A percentile compares a stretch with the other conserved stretches of the same genome.
phyloP scores from a whole-genome alignment of 2,113 vertebrate species.

The Atlantisia rogersi region DNA sequence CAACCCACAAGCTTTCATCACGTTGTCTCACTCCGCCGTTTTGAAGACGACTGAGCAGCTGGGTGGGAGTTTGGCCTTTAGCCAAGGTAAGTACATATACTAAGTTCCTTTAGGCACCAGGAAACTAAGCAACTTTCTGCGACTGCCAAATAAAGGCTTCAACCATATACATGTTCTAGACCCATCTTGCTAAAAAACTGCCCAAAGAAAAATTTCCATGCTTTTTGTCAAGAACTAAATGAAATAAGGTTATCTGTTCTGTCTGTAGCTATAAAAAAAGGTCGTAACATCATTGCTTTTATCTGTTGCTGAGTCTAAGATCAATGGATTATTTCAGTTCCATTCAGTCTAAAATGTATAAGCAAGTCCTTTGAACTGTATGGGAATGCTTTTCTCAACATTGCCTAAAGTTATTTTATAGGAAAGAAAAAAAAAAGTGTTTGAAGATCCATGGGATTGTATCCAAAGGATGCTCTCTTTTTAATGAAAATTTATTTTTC shows the following conservation, averaged over 20 bases:
- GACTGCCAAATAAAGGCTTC: neutral
- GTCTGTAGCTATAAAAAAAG: neutral
- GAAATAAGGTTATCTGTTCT: neutral
- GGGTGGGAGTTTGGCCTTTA: neutral
- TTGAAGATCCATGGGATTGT: neutral
- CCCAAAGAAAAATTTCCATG: neutral
- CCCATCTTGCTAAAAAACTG: neutral
- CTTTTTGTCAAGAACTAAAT: neutral
- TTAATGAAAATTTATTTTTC: neutral
- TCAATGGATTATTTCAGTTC: neutral
- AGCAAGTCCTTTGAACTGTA: slow-evolving; percentile 5
- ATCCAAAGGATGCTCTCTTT: neutral
- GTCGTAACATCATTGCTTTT: neutral
- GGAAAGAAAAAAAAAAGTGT: neutral
- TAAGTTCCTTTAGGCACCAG: neutral
- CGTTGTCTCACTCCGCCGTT: neutral
- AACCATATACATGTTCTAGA: neutral
- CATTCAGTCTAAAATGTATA: neutral
- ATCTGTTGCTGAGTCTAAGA: neutral
- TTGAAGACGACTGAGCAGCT: neutral
- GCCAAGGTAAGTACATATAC: neutral
- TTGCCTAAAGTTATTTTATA: neutral
- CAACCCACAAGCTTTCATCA: neutral
- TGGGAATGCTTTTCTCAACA: neutral
- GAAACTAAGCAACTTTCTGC: neutral